Conservation (phyloP, 2,113 vertebrate genomes). For the Condylura cristata region DNA sequence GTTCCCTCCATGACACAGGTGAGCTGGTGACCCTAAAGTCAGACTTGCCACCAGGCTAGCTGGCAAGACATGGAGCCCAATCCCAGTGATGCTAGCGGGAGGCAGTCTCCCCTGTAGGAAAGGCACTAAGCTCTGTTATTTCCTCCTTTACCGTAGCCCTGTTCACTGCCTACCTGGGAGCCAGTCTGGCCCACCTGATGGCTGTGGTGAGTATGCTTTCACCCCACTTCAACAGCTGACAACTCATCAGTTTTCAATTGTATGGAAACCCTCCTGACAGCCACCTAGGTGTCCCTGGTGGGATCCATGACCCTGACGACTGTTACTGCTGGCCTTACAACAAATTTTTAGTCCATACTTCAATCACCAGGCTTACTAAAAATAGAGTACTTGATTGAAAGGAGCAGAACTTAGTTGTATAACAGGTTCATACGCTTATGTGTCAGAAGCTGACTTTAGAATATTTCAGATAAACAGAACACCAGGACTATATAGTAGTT, state of each 20-base stretch:
- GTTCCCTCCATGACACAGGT: not conserved
- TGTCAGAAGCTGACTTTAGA: not conserved
- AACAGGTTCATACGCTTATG: not conserved
- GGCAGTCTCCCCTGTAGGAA: not conserved
- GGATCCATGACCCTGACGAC: not conserved
- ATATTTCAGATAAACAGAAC: slow-evolving; percentile 46
- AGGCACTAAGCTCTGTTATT: not conserved
- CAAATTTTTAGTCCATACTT: not conserved
- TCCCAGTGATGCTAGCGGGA: not conserved
- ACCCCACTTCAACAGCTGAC: not conserved
- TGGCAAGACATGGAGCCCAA: not conserved
- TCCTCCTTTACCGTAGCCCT: slow-evolving; percentile 79
- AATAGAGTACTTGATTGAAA: not conserved
- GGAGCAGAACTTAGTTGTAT: not conserved
- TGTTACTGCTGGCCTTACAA: not conserved
- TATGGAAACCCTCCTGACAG: not conserved
- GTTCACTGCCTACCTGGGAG: slow-evolving; percentile 94
- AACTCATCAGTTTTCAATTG: not conserved
- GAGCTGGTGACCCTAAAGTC: not conserved
- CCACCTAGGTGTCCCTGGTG: not conserved
- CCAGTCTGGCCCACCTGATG: slow-evolving; percentile 89
- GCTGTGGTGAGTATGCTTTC: slow-evolving; percentile 87
- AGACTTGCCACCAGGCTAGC: not conserved
- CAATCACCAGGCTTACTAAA: not conserved
- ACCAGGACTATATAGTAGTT: not conserved